Base-by-base conservation (phyloP, 2,888 invertebrate genomes). In the Sinohyriopsis cumingii region DNA sequence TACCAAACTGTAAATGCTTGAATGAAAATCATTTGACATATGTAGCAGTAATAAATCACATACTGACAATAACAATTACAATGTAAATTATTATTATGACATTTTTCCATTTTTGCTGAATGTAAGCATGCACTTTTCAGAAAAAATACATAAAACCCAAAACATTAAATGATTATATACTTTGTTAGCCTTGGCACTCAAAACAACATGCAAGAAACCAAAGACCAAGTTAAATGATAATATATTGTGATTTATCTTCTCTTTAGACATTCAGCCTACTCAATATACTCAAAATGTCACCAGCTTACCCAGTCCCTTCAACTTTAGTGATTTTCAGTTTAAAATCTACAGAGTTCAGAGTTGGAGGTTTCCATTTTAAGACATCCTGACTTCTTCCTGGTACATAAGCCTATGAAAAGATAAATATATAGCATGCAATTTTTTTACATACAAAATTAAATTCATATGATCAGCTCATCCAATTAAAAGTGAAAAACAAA, bases 301-400 rank as follows among this genome's bases (percentile, higher is more conserved):
- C 20, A 5, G 68, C 84, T 91, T 91, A 89, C 89, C 90, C 90
- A 59, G 71, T 72, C 67, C 82, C 80, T 4, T 86, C 71, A 64
- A 86, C 85, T 71, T 95, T 93, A 1, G 93, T 92, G 68, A 99
- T 95, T 90, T 95, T 94, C 72, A 99, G 91, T 84, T 93, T 93
- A 90, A 99, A 99, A 91, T 99, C 99, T 0, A 99, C 95, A 6
- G 98, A 98, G 91, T 99, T 99, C 91, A 96, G 93, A 71, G 94
- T 93, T 5, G 94, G 92, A 22, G 99, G 99, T 88, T 99, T 99
- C 99, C 99, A 99, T 90, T 99, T 99, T 22, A 99, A 92, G 2
- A 98, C 96, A 61, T 94, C 93, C 55, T 92, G 91, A 84, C 96
- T 97, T 9, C 93, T 92, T 0, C 99, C 99, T 12, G 95, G 91